Conservation (phyloP, 2,797 vertebrate genomes). For the Mormyrus proboscirostris region DNA sequence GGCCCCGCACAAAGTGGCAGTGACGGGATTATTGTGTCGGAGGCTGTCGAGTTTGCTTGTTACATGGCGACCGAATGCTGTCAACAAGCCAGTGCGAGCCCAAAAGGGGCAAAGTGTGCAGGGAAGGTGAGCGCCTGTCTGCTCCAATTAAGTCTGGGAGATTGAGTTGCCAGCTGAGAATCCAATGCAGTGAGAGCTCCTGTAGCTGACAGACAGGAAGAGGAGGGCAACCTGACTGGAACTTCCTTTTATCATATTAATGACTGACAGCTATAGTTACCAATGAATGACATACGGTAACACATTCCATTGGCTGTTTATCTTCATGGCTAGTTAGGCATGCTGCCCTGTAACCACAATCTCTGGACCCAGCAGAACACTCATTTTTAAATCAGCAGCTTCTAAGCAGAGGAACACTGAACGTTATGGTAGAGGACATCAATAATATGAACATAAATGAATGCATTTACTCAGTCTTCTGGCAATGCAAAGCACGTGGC, state of each 20-base stretch:
- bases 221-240: not conserved
- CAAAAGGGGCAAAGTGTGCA: conserved; percentile 28
- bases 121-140: conserved; percentile 25
- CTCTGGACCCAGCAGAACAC: not conserved
- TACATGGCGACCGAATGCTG: not conserved
- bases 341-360: not conserved
- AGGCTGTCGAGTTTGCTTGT: not conserved
- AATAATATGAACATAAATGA: not conserved
- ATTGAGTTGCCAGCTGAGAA: conserved; percentile 7
- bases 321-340: not conserved
- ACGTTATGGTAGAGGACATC: not conserved
- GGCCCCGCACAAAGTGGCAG: not conserved
- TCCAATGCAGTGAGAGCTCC: conserved; percentile 10
- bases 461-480: not conserved
- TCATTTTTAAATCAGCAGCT: not conserved
- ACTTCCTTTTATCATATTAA: conserved; percentile 1
- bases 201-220: not conserved
- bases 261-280: conserved; percentile 1
- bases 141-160: conserved; percentile 20
- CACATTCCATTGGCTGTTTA: not conserved
- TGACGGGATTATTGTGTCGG: not conserved
- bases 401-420: not conserved
- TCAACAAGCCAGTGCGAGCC: conserved; percentile 27
- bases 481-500: not conserved
- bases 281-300: not conserved